Evolutionary conservation across 2,888 invertebrate species (phyloP), one percentile per base, ranked within the genome.

Genomic region (Muscina levida): DNA sequence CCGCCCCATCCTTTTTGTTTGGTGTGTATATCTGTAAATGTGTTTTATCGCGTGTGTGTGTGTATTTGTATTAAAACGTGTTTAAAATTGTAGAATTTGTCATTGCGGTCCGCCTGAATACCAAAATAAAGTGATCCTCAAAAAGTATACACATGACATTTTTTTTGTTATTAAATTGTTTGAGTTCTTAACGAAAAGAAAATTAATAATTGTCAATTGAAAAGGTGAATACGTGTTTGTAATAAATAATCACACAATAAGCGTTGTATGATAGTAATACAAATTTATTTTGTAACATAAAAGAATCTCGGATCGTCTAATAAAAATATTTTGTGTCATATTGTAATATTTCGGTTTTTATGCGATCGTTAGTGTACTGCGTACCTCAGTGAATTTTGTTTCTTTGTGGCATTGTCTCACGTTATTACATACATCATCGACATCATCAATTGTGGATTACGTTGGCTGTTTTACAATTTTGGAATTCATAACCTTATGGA

Each of bases 1-100:
- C n/a, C n/a, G n/a, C n/a, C n/a, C n/a, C n/a, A n/a, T n/a, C n/a
- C n/a, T n/a, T n/a, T n/a, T n/a, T n/a, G n/a, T n/a, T n/a, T n/a
- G n/a, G n/a, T n/a, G n/a, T n/a, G n/a, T n/a, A 31, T 59, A 19
- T 2, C 6, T 10, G 46, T 4, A 17, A 57, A 57, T 57, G 17
- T 59, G 5, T 17, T 39, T 11, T 8, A 11, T 39, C 59, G n/a
- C n/a, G 31, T 57, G 15, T 37, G 8, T 19, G 37, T 59, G 19
- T 39, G 37, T 53, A 10, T 62, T 39, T 31, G 39, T 13, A 65
- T 17, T 71, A 39, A 74, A 77, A 81, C 81, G 74, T 77, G 81
- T 81, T 77, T 56, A 75, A 75, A 74, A 81, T 81, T 81, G 68
- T n/a, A 19, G 31, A 77, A 81, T 53, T 13, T 53, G 19, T 53